Conservation (phyloP, 1,140 invertebrate species). For the Drosophila pectinifera region DNA sequence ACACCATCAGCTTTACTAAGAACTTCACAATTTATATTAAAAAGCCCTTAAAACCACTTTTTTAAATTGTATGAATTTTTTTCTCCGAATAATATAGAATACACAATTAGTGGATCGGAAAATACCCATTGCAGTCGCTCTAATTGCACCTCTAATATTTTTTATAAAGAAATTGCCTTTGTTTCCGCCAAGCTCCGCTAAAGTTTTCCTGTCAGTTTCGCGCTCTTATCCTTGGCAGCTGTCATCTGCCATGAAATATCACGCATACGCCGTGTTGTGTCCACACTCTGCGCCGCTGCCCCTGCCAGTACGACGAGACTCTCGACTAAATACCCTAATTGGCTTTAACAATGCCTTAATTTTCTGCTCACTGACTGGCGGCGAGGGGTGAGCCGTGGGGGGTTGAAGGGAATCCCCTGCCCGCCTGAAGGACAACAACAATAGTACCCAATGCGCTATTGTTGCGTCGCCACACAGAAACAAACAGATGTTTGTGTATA, state of each 20-base stretch:
- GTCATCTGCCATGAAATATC: slow-evolving; percentile 46
- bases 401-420: not conserved
- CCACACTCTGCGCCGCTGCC: slow-evolving; percentile 21
- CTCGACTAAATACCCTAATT: slow-evolving; percentile 75
- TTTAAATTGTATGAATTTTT: no score
- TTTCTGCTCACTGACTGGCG: slow-evolving; percentile 49
- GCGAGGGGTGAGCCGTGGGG: slow-evolving; percentile 4
- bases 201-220: slow-evolving; percentile 26
- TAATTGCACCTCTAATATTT: no score
- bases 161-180: not conserved
- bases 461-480: slow-evolving; percentile 48
- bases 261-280: slow-evolving; percentile 61
- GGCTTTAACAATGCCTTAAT: slow-evolving; percentile 77
- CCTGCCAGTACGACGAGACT: slow-evolving; percentile 5
- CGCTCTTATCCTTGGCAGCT: slow-evolving; percentile 29
- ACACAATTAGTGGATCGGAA: no score
- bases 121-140: not conserved
- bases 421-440: slow-evolving; percentile 45
- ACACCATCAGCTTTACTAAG: no score
- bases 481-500: slow-evolving; percentile 17
- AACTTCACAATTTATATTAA: no score
- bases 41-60: not conserved
- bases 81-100: no score
- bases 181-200: slow-evolving; percentile 7
- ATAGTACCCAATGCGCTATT: slow-evolving; percentile 64